phyloP scores from a whole-genome alignment of 2,888 invertebrate species.

The Timema cristinae region DNA sequence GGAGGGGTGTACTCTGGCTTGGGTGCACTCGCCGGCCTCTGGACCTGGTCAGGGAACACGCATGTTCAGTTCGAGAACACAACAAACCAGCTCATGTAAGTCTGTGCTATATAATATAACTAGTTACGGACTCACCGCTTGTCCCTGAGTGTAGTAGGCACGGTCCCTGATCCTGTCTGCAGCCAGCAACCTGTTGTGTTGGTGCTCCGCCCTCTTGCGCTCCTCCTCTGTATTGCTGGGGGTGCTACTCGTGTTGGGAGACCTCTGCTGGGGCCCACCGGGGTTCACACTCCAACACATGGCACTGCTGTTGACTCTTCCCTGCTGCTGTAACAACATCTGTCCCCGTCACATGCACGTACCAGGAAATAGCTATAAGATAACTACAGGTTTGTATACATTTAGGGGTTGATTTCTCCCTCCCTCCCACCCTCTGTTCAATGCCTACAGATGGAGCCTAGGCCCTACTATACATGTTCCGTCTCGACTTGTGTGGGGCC shows the following conservation, averaged over 20 bases:
- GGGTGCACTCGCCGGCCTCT: conserved; percentile 43
- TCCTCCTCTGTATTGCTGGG: conserved; percentile 22
- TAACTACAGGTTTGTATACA: no score
- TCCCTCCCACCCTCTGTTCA: no score
- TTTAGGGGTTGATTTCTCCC: no score
- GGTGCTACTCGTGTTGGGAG: conserved; percentile 24
- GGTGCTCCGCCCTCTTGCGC: conserved; percentile 26
- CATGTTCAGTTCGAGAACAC: no score
- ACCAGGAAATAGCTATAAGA: no score
- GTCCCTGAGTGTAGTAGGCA: conserved; percentile 38
- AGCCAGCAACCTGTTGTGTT: conserved; percentile 37
- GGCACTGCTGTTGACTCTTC: conserved; percentile 22
- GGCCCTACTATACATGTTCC: no score
- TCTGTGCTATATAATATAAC: neutral
- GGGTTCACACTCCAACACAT: conserved; percentile 40
- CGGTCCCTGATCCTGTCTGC: conserved; percentile 45
- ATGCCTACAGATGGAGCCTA: no score
- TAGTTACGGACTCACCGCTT: conserved; percentile 4
- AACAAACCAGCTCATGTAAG: neutral
- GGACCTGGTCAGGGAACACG: conserved; percentile 37
- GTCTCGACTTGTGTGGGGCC: no score
- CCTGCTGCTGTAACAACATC: neutral
- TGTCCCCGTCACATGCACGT: no score
- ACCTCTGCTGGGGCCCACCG: conserved; percentile 38
- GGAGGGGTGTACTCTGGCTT: conserved; percentile 49